Evolutionary conservation across 2,113 vertebrate species (phyloP).

Genomic region (Thalassarche chlororhynchos): DNA sequence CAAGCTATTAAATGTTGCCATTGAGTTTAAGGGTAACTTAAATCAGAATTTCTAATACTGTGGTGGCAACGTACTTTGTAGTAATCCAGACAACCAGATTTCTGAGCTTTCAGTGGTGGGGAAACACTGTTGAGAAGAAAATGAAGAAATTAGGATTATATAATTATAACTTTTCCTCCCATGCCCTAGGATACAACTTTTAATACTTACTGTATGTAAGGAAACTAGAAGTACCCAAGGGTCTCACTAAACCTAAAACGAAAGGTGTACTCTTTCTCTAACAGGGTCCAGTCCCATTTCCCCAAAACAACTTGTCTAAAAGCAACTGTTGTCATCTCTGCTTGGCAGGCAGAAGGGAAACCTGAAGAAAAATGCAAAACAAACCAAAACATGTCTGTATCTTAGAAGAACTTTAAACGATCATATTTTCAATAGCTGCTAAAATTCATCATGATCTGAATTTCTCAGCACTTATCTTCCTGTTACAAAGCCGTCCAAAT

Average conservation of each 20-base stretch:
- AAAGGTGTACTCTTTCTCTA: background rate
- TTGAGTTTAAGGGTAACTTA: background rate
- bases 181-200: background rate
- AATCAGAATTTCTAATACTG: background rate
- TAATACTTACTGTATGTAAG: background rate
- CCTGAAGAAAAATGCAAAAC: background rate
- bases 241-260: background rate
- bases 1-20: background rate
- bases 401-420: background rate
- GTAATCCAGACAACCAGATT: background rate
- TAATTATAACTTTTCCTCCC: background rate
- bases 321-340: background rate
- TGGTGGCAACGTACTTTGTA: rapidly evolving
- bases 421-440: background rate
- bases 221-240: background rate
- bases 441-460: background rate
- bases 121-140: background rate
- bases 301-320: background rate
- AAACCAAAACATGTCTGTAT: background rate
- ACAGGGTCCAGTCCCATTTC: background rate
- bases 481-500: background rate
- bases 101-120: background rate
- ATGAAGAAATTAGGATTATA: background rate
- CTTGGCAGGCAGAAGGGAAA: background rate
- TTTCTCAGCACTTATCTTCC: background rate